Base-by-base conservation (phyloP, 2,888 invertebrate species). In the Seira ritae region DNA sequence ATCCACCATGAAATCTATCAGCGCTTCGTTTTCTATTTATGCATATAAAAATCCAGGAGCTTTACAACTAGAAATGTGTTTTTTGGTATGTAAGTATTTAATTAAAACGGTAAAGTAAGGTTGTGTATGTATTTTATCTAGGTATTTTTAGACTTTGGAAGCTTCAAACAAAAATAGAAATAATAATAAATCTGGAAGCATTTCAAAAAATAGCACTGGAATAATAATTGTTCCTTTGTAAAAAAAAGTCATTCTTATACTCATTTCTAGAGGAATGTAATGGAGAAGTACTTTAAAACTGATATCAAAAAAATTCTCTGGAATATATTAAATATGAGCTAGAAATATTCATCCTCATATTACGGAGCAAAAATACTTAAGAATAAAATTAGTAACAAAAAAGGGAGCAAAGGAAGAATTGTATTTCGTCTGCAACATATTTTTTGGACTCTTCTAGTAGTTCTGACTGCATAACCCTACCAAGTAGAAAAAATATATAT, bases 371-470 rank as follows among this genome's bases (percentile, higher is more conserved):
- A 55, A 55, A 55, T 55, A n/a, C n/a, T n/a, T n/a, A n/a, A 55
- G 55, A 55, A 55, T 55, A 55, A 55, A 55, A 55, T 55, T 55
- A 55, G 55, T 55, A 55, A 55, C 55, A 55, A 55, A 31, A 31
- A 31, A 31, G 8, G 8, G 31, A 31, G 31, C 31, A 31, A 31
- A 31, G 31, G 31, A 55, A 55, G 55, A 12, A 55, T 55, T 55
- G 55, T 55, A 55, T 55, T 55, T 55, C 17, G 55, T 55, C 55
- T 55, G 55, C n/a, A 55, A 55, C 55, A 55, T 55, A 8, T 55
- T n/a, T 55, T n/a, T n/a, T n/a, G n/a, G n/a, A 31, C 55, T 55
- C 55, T 17, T 55, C 12, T 55, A 31, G 31, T 3, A 12, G 55
- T 12, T 55, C 55, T 55, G 55, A 55, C 55, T n/a, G 1, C 55